Base-by-base conservation (phyloP, 2,797 vertebrate genomes). In the Chiloscyllium punctatum region DNA sequence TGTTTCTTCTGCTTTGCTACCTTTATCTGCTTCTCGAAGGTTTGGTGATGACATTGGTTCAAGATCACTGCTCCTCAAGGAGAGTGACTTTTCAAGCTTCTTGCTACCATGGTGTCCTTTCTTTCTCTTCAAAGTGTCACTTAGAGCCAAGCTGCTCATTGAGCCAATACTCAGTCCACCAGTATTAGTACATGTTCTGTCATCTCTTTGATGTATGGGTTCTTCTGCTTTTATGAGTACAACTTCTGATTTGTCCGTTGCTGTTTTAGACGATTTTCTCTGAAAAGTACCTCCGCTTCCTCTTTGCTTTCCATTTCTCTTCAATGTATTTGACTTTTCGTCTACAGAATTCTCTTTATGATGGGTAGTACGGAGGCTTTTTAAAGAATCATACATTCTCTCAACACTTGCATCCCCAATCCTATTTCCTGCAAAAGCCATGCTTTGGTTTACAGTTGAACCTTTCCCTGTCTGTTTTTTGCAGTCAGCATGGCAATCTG, bases 211-310 rank as follows among this genome's bases (percentile, higher is more conserved):
- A 62, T 95, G 95, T 21, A 27, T 90, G 97, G 71, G 71, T 3
- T 90, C 96, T 90, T 97, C 97, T 0, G 11, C 66, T 95, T 87
- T 96, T 33, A n/a, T 0, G 0, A 96, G 94, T 13, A 96, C 96
- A 97, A 97, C 96, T 96, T 97, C 69, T 16, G 94, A 72, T 57
- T 95, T 95, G 48, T 95, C 51, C 18, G 71, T 1, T 79, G 96
- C 57, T 51, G 97, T 98, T 96, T 96, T 98, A 68, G 97, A 97
- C 3, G 97, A 98, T 57, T 97, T 97, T 95, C 98, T 97, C 7
- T 97, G 98, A 95, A 97, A 97, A 4, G 97, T 97, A 95, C 96
- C 57, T 11, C 57, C 87, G 0, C 97, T 97, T 62, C 98, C 97
- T 96, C 97, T 96, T 96, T 96, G 96, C 74, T 97, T 98, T 91